Evolutionary conservation across 2,888 invertebrate genomes (phyloP), one percentile per base, ranked within the genome.

Genomic region (Branchipolynoe longqiensis): DNA sequence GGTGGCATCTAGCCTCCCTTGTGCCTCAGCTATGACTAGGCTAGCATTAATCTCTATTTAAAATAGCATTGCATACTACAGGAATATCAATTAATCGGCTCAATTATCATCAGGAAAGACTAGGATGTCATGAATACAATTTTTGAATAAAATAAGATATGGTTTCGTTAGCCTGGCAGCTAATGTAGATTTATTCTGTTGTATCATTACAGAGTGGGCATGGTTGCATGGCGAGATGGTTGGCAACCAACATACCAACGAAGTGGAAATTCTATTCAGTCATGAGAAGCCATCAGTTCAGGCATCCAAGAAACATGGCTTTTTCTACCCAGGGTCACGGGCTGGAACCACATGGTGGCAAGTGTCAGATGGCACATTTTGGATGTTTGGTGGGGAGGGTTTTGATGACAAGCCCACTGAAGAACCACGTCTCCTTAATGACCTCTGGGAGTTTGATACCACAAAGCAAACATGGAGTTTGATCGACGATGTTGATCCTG

Each of bases 331-430:
- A 40, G 91, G 91, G 4, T 90, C 90, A 6, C 88, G 91, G 38
- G 89, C 90, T 87, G 91, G 91, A 4, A 88, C 89, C 58, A 87
- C 89, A 36, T 86, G 86, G 4, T 91, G 91, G 90, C 85, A 86
- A 28, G 89, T 89, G 40, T 36, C 69, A 48, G 81, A 85, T 81
- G 87, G 87, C 78, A 87, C 84, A 40, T 82, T 90, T 8, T 91
- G 90, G 90, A 84, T 91, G 87, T 91, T 91, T 89, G 91, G 91
- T 38, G 92, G 91, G n/a, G 85, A 85, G 56, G 89, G 89, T 28
- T 89, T 88, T 59, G 87, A 88, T 59, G 83, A 62, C 25, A 56
- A 74, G 6, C 48, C 74, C 22, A 73, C 83, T 12, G 86, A 86
- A 1, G 81, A 87, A 8, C 87, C 90, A 25, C 82, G 84, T 28